Conservation (phyloP, 2,113 vertebrate genomes). For the Calonectris borealis region DNA sequence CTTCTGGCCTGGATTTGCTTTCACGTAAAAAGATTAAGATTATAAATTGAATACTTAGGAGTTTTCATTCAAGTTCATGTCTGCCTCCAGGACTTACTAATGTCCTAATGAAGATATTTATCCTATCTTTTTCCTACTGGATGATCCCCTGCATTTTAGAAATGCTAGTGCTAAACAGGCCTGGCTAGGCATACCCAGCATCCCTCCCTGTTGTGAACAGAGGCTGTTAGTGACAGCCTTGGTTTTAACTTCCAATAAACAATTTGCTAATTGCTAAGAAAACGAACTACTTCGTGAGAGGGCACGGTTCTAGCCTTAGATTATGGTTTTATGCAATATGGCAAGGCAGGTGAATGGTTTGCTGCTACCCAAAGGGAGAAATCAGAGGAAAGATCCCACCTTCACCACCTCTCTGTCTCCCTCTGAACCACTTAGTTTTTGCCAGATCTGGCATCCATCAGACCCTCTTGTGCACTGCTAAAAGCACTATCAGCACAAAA, state of each 20-base stretch:
- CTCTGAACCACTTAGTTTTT: not conserved
- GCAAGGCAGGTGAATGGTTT: not conserved
- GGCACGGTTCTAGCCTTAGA: not conserved
- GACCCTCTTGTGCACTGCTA: not conserved
- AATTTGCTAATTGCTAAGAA: not conserved
- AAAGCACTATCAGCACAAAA: not conserved
- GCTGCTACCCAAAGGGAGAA: not conserved
- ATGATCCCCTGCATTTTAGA: not conserved
- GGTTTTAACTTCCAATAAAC: not conserved
- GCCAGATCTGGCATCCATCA: not conserved
- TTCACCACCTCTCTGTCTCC: not conserved
- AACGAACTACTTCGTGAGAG: not conserved
- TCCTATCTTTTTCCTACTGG: not conserved
- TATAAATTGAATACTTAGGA: not conserved
- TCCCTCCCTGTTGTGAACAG: not conserved
- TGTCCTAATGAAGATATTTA: not conserved
- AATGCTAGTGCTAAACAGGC: not conserved
- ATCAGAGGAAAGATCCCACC: not conserved
- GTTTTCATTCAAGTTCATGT: not conserved
- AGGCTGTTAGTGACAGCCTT: not conserved
- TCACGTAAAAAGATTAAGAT: not conserved
- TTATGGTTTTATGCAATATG: not conserved
- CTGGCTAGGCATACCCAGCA: not conserved
- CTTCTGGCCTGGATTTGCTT: not conserved
- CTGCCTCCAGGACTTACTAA: not conserved